Evolutionary conservation across 2,113 vertebrate species (phyloP).

Genomic region (Vombatus ursinus): DNA sequence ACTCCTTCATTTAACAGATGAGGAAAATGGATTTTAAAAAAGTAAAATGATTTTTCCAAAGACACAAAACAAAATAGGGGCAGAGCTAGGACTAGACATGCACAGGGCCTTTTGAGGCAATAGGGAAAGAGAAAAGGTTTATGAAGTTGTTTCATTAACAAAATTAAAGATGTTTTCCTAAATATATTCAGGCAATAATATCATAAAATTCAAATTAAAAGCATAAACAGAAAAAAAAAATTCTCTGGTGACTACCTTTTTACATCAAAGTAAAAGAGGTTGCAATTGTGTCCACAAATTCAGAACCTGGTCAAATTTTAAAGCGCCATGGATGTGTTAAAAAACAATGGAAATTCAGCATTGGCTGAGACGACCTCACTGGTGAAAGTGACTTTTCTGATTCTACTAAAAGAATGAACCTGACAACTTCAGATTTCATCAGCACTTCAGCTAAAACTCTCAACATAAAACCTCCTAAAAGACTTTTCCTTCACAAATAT

Average conservation of each 20-base stretch:
- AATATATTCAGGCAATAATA: conserved; percentile 46
- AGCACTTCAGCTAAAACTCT: neutral
- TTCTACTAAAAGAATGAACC: neutral
- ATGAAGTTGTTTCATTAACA: conserved; percentile 30
- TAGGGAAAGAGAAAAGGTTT: conserved; percentile 39
- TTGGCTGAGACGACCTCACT: neutral
- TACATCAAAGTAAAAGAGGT: conserved; percentile 5
- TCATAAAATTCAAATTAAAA: conserved; percentile 59
- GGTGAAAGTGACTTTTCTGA: conserved; percentile 13
- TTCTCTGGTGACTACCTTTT: conserved; percentile 44
- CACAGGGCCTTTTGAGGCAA: neutral
- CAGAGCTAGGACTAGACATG: neutral
- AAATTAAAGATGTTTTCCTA: conserved; percentile 44
- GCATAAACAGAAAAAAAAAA: conserved; percentile 40
- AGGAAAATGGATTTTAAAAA: neutral
- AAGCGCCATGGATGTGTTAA: neutral
- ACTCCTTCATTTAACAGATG: neutral
- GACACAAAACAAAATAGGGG: neutral
- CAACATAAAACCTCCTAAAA: neutral
- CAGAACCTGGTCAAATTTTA: conserved; percentile 26
- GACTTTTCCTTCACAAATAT: neutral
- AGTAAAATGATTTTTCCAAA: neutral
- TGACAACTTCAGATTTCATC: conserved; percentile 15
- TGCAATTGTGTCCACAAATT: conserved; percentile 44
- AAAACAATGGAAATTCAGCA: conserved; percentile 29